These are phyloP conservation scores for Brienomyrus longianalis DNA, from an alignment of 2,113 vertebrate species.

Conservation along the genomic window DNA sequence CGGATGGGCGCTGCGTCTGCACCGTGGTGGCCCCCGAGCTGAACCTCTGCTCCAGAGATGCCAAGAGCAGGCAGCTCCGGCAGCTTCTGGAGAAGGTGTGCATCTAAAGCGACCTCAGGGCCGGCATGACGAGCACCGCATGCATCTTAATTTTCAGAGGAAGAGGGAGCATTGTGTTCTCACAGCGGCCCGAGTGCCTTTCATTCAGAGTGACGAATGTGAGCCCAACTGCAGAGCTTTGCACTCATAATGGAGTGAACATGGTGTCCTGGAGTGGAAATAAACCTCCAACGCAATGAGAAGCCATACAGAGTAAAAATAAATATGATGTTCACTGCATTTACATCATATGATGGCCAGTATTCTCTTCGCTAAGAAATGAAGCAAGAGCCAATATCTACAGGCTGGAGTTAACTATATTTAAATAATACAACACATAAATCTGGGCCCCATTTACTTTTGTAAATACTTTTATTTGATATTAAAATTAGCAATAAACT, in stretches of 20 bases:
- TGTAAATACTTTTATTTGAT: background rate
- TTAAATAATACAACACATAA: background rate
- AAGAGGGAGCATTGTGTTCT: background rate
- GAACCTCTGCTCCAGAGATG: conserved; percentile 90
- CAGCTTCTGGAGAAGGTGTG: conserved; percentile 95
- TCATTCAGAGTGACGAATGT: background rate
- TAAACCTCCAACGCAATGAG: background rate
- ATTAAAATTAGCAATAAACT: background rate
- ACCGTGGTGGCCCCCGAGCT: conserved; percentile 96
- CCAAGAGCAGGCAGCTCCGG: conserved; percentile 88
- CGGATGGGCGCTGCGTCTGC: conserved; percentile 92
- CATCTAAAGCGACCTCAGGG: background rate
- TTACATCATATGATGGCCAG: background rate
- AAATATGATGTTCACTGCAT: background rate
- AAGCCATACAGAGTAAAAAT: background rate
- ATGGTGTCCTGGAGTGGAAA: background rate
- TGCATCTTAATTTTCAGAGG: background rate
- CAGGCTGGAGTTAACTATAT: background rate
- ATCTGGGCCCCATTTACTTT: background rate
- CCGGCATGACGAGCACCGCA: background rate
- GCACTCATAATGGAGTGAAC: background rate
- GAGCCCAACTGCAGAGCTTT: background rate
- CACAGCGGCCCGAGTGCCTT: no score
- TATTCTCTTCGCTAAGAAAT: background rate
- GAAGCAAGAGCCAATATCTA: background rate